Conservation (phyloP, 2,113 vertebrate species). For the Ovis aries region DNA sequence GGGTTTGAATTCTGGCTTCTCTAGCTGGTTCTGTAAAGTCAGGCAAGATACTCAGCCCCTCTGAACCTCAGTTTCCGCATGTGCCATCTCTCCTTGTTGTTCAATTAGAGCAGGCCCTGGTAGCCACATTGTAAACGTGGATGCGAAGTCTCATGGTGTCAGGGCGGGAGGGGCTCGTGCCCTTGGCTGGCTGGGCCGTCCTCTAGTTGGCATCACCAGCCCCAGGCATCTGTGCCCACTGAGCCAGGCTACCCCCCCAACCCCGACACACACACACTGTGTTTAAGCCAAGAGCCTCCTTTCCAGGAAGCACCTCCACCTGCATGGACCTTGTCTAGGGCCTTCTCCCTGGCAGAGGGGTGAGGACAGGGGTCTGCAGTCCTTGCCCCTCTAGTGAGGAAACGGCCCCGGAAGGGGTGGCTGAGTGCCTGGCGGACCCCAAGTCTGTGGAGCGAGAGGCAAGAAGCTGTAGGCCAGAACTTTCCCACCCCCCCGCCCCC, state of each 20-base stretch:
- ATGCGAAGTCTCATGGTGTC: too few relatives aligned
- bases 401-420: background rate
- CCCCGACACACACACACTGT: accelerated
- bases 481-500: background rate
- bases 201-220: accelerated
- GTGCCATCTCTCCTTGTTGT: background rate
- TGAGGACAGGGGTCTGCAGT: background rate
- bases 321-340: accelerated
- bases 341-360: background rate
- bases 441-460: background rate
- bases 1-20: background rate
- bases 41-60: background rate
- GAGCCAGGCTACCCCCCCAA: background rate
- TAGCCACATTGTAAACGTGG: accelerated
- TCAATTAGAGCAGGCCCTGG: background rate
- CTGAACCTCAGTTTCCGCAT: background rate
- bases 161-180: too few relatives aligned
- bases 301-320: too few relatives aligned
- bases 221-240: accelerated
- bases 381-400: background rate
- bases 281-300: background rate
- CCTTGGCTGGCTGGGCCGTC: background rate
- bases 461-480: background rate
- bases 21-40: background rate
- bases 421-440: accelerated